Evolutionary conservation across 2,797 vertebrate genomes (phyloP), one percentile per base, ranked within the genome.

Genomic region (Dromococcyx pavoninus): DNA sequence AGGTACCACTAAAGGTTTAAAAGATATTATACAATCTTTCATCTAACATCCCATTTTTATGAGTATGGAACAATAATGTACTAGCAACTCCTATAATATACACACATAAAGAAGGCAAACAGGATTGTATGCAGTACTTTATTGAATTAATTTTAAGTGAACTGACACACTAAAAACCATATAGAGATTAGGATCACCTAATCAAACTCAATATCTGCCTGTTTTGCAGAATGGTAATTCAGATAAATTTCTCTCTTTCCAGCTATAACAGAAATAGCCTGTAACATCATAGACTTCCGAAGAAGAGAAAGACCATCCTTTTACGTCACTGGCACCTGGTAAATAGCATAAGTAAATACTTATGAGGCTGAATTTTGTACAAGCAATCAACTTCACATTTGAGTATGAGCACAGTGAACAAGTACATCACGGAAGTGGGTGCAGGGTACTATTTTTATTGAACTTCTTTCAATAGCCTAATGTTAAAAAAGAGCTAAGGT

Each of bases 1-100:
- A 86, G 64, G 82, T 37, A 64, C 43, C 83, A 93, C 33, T 75
- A 67, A 69, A 95, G 17, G 48, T 88, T 93, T 61, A 81, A 93
- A 93, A 88, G 44, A n/a, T 76, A 86, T 61, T 86, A 88, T 5
- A 70, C 10, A 70, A 37, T 66, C 85, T 93, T 95, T 61, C 85
- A 80, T 66, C 73, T 88, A 74, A 69, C n/a, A 62, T 86, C 58
- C 46, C 22, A 32, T 77, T 86, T 89, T 57, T 86, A 83, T 51
- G 62, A 88, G 19, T 67, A 84, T 12, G 44, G 66, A 83, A 87
- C 48, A 11, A 32, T 15, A 78, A 88, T 46, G 16, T 53, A 88
- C 41, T 76, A 83, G 81, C 70, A 75, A 78, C 33, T 89, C 58
- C 21, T 79, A 11, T 32, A 80, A 86, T 70, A 77, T 9, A 50